A percentile compares a stretch with the other conserved stretches of the same genome.
Conservation (phyloP, 2,797 vertebrate species). For the Sciurus carolinensis region DNA sequence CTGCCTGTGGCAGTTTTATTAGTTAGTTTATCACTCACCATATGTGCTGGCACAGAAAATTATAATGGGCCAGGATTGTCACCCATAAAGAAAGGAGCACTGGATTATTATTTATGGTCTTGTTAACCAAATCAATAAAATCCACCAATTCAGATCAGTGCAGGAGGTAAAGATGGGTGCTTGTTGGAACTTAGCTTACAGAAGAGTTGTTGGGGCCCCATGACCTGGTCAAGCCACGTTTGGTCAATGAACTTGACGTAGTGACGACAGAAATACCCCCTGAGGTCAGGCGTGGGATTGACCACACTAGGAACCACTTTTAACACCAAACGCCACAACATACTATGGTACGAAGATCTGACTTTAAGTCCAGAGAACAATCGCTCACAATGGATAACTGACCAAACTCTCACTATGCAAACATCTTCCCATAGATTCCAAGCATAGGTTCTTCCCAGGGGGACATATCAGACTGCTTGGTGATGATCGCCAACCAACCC, state of each 20-base stretch:
- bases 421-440: background rate
- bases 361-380: rapidly evolving
- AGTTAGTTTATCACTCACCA: conserved; percentile 87
- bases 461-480: background rate
- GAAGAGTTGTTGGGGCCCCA: background rate
- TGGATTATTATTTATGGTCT: conserved; percentile 87
- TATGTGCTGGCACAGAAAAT: conserved; percentile 86
- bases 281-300: background rate
- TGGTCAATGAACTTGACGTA: background rate
- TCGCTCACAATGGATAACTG: background rate
- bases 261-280: background rate
- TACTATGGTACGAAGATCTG: background rate
- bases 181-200: background rate
- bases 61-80: conserved; percentile 83
- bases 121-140: conserved; percentile 87
- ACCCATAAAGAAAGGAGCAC: conserved; percentile 81
- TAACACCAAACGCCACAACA: background rate
- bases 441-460: background rate
- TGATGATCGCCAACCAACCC: background rate
- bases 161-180: background rate
- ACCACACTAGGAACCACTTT: background rate
- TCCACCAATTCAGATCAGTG: conserved; percentile 71
- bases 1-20: conserved; percentile 86
- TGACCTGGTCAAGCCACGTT: background rate
- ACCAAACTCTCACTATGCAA: background rate